A percentile compares a stretch with the other conserved stretches of the same genome.
phyloP scores from a whole-genome alignment of 1,140 invertebrate genomes.

The Pseudomyrmex cubaensis region DNA sequence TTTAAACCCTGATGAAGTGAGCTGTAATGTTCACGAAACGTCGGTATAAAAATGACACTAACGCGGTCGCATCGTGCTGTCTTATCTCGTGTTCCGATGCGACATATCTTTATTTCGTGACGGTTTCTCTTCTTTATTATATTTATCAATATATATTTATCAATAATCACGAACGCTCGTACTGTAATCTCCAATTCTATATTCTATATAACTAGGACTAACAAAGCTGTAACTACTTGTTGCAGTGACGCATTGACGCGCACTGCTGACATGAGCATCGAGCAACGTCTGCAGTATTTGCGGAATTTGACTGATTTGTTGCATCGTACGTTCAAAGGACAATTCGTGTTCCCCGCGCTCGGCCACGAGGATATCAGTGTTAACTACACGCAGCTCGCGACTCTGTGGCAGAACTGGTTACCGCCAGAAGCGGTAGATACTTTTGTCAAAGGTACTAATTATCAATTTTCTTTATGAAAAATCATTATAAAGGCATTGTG shows the following conservation, averaged over 20 bases:
- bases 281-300: conserved; percentile 88
- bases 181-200: conserved; percentile 26
- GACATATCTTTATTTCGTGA: conserved; percentile 23
- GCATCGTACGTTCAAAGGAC: conserved; percentile 90
- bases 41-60: no score
- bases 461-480: background rate
- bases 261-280: conserved; percentile 86
- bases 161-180: conserved; percentile 48
- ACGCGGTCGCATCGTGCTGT: background rate
- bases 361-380: conserved; percentile 91
- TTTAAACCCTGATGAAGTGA: no score
- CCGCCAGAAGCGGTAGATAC: conserved; percentile 91
- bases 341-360: conserved; percentile 93
- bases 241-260: conserved; percentile 89
- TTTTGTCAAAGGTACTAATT: conserved; percentile 89
- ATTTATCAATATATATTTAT: conserved; percentile 65
- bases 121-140: conserved; percentile 21
- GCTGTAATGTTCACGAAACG: no score
- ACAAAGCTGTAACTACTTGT: conserved; percentile 78
- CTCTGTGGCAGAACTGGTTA: conserved; percentile 92
- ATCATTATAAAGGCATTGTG: background rate
- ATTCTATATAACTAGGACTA: conserved; percentile 57
- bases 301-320: conserved; percentile 92
- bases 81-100: background rate
- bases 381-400: conserved; percentile 88